A percentile compares a stretch with the other conserved stretches of the same genome.
Conservation (phyloP, 2,888 invertebrate genomes). For the Apodemia zela region DNA sequence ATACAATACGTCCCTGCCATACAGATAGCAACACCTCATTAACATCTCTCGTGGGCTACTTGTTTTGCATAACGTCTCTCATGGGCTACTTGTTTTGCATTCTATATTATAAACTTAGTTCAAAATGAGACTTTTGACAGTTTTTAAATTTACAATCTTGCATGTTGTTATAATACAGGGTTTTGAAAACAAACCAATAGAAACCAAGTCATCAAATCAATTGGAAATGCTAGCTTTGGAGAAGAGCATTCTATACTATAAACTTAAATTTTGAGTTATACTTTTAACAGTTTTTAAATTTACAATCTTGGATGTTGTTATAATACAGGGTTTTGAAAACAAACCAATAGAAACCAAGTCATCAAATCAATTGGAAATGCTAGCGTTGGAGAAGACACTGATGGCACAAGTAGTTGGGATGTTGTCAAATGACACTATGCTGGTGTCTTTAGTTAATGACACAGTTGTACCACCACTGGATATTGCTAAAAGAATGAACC, state of each 20-base stretch:
- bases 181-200: slow-evolving; percentile 76
- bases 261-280: no score
- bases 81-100: no score
- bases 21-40: no score
- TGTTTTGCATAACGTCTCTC: no score
- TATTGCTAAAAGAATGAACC: slow-evolving; percentile 76
- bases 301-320: neutral
- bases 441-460: slow-evolving; percentile 83
- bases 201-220: slow-evolving; percentile 78
- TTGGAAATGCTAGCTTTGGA: slow-evolving; percentile 86
- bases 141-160: no score
- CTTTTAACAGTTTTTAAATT: no score
- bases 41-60: no score
- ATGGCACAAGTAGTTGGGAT: slow-evolving; percentile 80
- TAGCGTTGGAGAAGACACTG: slow-evolving; percentile 83
- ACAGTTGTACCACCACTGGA: slow-evolving; percentile 75
- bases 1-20: no score
- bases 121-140: no score
- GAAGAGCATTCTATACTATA: no score
- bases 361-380: slow-evolving; percentile 83
- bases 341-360: slow-evolving; percentile 77
- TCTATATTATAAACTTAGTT: no score
- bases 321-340: slow-evolving; percentile 70
- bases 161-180: slow-evolving; percentile 43
- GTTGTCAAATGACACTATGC: slow-evolving; percentile 70